These are phyloP conservation scores for Pelvicachromis taeniatus DNA, from an alignment of 2,113 vertebrate genomes.

Conservation along the genomic window DNA sequence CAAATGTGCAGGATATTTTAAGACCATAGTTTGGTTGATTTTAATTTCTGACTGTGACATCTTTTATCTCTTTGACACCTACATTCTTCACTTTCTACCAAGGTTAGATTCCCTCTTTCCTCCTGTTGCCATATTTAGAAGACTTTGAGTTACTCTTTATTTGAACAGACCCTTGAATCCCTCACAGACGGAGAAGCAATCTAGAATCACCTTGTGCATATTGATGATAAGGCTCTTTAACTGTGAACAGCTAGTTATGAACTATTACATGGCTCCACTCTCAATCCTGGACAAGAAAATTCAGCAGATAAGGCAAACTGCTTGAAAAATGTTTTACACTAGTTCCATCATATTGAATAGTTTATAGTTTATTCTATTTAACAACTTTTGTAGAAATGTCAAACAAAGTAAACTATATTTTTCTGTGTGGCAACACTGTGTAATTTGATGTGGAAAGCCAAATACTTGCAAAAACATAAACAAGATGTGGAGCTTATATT, in stretches of 20 bases:
- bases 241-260: neutral
- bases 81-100: neutral
- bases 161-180: slow-evolving; percentile 21
- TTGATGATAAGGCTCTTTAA: neutral
- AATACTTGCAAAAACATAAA: slow-evolving; percentile 5
- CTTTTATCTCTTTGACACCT: neutral
- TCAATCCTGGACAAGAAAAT: neutral
- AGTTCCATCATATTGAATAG: neutral
- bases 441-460: slow-evolving; percentile 6
- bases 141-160: slow-evolving; percentile 1
- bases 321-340: neutral
- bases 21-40: neutral
- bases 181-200: slow-evolving; percentile 14
- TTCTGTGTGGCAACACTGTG: neutral
- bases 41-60: neutral
- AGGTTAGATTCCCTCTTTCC: neutral
- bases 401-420: neutral
- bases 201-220: slow-evolving; percentile 13
- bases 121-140: slow-evolving; percentile 1
- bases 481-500: slow-evolving; percentile 7
- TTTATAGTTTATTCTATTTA: neutral
- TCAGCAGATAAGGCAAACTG: neutral
- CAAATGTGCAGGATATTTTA: neutral
- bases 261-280: neutral
- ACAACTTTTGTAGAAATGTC: neutral